Evolutionary conservation across 2,888 invertebrate genomes (phyloP), one percentile per base, ranked within the genome.

Genomic region (Acanthosoma haemorrhoidale): DNA sequence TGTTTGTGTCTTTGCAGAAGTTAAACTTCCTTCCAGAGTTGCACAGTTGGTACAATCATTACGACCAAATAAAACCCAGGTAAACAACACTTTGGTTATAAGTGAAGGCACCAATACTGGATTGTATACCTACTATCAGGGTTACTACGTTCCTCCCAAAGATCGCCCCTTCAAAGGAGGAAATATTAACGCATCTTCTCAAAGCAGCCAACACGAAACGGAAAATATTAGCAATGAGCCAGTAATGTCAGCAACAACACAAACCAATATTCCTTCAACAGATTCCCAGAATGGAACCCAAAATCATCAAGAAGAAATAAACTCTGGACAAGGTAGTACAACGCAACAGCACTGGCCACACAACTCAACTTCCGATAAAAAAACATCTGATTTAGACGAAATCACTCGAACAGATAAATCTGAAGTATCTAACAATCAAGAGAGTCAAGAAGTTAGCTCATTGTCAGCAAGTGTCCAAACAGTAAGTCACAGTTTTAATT

Each of bases 1-100:
- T 13, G 64, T 29, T 29, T 29, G 39, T 25, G 31, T 38, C 29
- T 41, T n/a, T 64, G 60, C 34, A 41, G 72, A 36, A 16, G 34
- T 57, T 34, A 67, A 57, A 29, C n/a, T 67, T 5, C 67, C 67
- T 6, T 18, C 57, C 13, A 31, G 67, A 43, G 67, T 67, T 13
- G 41, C 67, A 34, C 67, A 67, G 36, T n/a, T 67, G 3, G 67
- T 67, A 4, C 67, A 67, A 57, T 31, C 67, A n/a, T 51, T 67
- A 11, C 41, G 51, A 51, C 43, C 43, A 16, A 67, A 67, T 31
- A 67, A 29, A 18, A 67, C 67, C 15, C 67, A 67, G 11, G 51
- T 67, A 8, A 67, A 67, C 13, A 57, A 34, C 18, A 38, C 51
- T 13, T 15, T 51, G 5, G 57, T 36, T 0, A 13, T 67, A 11